Evolutionary conservation across 2,797 vertebrate genomes (phyloP), one percentile per base, ranked within the genome.

Genomic region (Notolabrus celidotus): DNA sequence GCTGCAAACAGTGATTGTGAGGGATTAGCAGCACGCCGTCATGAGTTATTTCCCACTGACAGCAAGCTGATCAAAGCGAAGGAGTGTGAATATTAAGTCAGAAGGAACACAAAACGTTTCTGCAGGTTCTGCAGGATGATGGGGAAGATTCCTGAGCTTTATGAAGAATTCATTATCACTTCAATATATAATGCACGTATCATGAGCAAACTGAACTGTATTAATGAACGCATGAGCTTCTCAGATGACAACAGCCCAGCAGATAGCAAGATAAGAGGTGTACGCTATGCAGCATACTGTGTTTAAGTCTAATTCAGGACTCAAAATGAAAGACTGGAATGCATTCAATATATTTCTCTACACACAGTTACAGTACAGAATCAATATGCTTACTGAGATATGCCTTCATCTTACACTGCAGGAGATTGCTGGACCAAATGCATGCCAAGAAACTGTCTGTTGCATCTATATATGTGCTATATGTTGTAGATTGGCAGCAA

Each of bases 361-460:
- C 22, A n/a, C n/a, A n/a, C n/a, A n/a, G 17, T 60, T 61, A 61
- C 69, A 63, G 64, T 49, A 58, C 41, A 60, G 39, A 75, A 86
- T 84, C 74, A 83, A 80, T 86, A 74, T 51, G 46, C 45, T 65
- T 52, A 59, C 54, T 10, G 70, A 73, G 58, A 78, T 72, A 49
- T 77, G 54, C 62, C 63, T 42, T 82, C 73, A 86, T 77, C 67
- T 77, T 79, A 47, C 49, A 47, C 67, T 57, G 38, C 12, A 50
- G 46, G 64, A 67, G 64, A 82, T 45, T 67, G 64, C 29, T 59
- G 58, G 58, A 51, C 23, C 47, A 58, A 63, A 74, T 33, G 9
- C 15, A 67, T 31, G 43, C 29, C 22, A 56, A 33, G 36, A 56
- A 70, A 41, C 25, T 2, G 42, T 59, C 10, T 27, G 58, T 23